Conservation (phyloP, 2,113 vertebrate genomes). For the Ardeotis arabs region DNA sequence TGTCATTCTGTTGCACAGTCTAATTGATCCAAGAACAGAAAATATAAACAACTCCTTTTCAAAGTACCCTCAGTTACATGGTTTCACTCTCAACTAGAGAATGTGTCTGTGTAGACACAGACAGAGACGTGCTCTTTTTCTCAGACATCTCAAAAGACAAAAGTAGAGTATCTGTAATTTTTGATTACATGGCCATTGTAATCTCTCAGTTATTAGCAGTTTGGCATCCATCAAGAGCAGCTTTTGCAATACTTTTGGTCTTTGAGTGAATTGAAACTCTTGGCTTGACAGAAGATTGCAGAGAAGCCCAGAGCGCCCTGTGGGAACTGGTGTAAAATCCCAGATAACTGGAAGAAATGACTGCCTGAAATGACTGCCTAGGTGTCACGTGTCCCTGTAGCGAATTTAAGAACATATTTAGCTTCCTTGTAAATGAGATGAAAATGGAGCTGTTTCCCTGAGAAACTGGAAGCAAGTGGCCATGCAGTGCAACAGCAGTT, state of each 20-base stretch:
- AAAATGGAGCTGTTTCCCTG: not conserved
- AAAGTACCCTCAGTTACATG: not conserved
- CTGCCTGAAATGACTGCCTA: not conserved
- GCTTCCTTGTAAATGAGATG: not conserved
- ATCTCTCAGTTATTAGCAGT: not conserved
- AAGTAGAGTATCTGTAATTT: not conserved
- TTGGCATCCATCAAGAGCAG: not conserved
- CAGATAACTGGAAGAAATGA: not conserved
- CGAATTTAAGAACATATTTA: not conserved
- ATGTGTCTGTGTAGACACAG: accelerated
- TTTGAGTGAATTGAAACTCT: not conserved
- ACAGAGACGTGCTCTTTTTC: not conserved
- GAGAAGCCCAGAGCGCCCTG: not conserved
- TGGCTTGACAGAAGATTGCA: not conserved
- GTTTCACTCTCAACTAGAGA: not conserved
- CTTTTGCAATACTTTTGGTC: not conserved
- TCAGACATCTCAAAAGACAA: not conserved
- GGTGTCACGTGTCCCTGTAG: not conserved
- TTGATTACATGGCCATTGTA: not conserved
- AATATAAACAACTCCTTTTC: not conserved
- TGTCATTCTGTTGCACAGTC: not conserved
- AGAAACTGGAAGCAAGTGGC: not conserved
- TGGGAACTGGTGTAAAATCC: not conserved
- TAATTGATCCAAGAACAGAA: not conserved
- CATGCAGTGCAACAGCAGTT: accelerated